A percentile compares a stretch with the other conserved stretches of the same genome.
Conservation (phyloP, 1,140 invertebrate species). For the Leptoteleia sp. region DNA sequence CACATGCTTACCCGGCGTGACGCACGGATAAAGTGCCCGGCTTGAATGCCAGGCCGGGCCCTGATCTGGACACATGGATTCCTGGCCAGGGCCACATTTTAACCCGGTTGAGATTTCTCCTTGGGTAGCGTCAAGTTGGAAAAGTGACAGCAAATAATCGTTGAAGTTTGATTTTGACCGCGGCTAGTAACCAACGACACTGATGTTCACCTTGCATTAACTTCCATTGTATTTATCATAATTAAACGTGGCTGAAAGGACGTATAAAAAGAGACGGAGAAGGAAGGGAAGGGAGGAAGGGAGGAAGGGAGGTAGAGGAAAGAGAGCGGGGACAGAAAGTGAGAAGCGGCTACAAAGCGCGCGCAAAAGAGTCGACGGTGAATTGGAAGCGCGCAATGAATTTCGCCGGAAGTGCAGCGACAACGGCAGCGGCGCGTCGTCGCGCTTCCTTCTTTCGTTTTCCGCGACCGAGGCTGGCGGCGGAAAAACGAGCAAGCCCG, state of each 20-base stretch:
- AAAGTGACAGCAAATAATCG: too few relatives aligned
- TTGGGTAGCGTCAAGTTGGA: too few relatives aligned
- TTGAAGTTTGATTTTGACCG: too few relatives aligned
- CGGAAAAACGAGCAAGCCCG: constrained; percentile 40
- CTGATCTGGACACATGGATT: too few relatives aligned
- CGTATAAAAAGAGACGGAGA: constrained; percentile 10
- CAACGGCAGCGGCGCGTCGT: constrained; percentile 40
- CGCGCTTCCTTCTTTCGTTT: constrained; percentile 18
- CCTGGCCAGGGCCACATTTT: too few relatives aligned
- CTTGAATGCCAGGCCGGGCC: too few relatives aligned
- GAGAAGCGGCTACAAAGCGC: constrained; percentile 32
- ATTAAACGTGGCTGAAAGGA: constrained; percentile 47
- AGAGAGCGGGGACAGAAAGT: too few relatives aligned
- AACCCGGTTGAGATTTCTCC: too few relatives aligned
- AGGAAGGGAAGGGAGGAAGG: constrained; percentile 1
- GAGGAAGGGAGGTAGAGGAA: background rate
- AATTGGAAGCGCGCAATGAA: constrained; percentile 65
- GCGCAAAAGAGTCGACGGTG: constrained; percentile 35
- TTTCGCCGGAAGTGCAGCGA: constrained; percentile 61
- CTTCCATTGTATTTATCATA: constrained; percentile 57
- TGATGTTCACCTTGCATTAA: constrained; percentile 19
- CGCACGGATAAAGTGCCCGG: too few relatives aligned
- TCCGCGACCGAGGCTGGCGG: constrained; percentile 30
- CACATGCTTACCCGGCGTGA: too few relatives aligned
- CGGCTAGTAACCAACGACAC: too few relatives aligned